Evolutionary conservation across 2,888 invertebrate species (phyloP).

Genomic region (Lysandra bellargus): DNA sequence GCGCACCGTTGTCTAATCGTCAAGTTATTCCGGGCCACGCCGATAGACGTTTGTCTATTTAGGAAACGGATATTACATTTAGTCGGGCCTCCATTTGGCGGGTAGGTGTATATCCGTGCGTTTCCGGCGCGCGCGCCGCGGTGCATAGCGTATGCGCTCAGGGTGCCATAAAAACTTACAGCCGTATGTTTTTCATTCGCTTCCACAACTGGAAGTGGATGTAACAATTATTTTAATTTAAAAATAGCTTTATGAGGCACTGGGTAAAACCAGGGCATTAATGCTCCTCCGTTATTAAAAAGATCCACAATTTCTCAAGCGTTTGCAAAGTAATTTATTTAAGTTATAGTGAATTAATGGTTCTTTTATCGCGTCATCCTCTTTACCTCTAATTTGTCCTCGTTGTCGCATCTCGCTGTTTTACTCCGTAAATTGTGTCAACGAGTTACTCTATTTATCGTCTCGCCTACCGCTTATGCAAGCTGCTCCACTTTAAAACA

Average conservation of each 20-base stretch:
- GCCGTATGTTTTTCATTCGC: slow-evolving; percentile 65
- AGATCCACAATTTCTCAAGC: neutral
- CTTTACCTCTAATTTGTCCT: slow-evolving; percentile 4
- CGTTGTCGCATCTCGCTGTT: neutral
- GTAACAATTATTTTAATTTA: slow-evolving; percentile 8
- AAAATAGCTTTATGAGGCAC: slow-evolving; percentile 1
- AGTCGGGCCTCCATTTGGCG: slow-evolving; percentile 77
- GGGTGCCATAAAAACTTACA: slow-evolving; percentile 68
- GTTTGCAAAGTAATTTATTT: neutral
- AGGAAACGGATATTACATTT: slow-evolving; percentile 81
- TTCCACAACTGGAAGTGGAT: slow-evolving; percentile 27
- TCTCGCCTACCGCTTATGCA: neutral
- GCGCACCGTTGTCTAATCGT: slow-evolving; percentile 62
- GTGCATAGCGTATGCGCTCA: slow-evolving; percentile 73
- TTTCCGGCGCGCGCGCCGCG: slow-evolving; percentile 68
- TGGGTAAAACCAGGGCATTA: neutral
- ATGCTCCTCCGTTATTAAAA: neutral
- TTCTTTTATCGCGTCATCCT: slow-evolving; percentile 14
- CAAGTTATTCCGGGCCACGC: slow-evolving; percentile 76
- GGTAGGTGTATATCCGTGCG: slow-evolving; percentile 75
- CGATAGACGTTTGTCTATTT: slow-evolving; percentile 79
- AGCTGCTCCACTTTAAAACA: neutral
- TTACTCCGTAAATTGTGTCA: slow-evolving; percentile 6
- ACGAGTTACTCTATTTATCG: neutral
- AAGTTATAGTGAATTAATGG: slow-evolving; percentile 14